Evolutionary conservation across 2,888 invertebrate species (phyloP), one percentile per base, ranked within the genome.

Genomic region (Protodeltote pygarga): DNA sequence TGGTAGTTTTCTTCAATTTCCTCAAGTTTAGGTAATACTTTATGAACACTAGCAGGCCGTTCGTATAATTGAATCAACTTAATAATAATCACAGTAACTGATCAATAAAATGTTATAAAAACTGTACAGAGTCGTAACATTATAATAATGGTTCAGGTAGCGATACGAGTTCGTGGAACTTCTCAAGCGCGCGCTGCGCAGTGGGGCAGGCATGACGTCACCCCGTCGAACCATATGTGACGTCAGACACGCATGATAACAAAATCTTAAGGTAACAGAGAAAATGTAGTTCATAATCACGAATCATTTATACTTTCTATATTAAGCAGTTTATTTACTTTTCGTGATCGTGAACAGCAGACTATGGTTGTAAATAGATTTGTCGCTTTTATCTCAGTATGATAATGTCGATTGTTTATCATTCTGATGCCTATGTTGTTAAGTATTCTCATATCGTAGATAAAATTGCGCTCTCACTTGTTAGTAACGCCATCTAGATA

Each of bases 151-250:
- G 55, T 51, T 45, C 69, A 62, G 59, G 70, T 67, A 49, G 39
- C 57, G 47, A 47, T 69, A 61, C 57, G 63, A 77, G 70, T 85
- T 83, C 81, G 73, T 71, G 73, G 81, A 59, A 66, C 50, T 83
- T 82, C 75, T 75, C 55, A 57, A 70, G 72, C 69, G 61, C 63
- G 70, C 70, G 48, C 58, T 64, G 64, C 60, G 68, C 60, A 65
- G 67, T 65, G 70, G 71, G 69, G 69, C 66, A 65, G n/a, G 37
- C 17, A 66, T 89, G 86, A 89, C 89, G 88, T 89, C 85, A 88
- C 64, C 50, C 46, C 28, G 59, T 80, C 79, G 73, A 68, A 75
- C 77, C 75, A 82, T 73, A 60, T 45, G 65, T 81, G 79, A 83
- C 81, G 81, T 82, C 75, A 77, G 52, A 40, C 47, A 45, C 50